These are phyloP conservation scores for Sphinx pinastri DNA, from an alignment of 2,888 invertebrate species.

Conservation along the genomic window DNA sequence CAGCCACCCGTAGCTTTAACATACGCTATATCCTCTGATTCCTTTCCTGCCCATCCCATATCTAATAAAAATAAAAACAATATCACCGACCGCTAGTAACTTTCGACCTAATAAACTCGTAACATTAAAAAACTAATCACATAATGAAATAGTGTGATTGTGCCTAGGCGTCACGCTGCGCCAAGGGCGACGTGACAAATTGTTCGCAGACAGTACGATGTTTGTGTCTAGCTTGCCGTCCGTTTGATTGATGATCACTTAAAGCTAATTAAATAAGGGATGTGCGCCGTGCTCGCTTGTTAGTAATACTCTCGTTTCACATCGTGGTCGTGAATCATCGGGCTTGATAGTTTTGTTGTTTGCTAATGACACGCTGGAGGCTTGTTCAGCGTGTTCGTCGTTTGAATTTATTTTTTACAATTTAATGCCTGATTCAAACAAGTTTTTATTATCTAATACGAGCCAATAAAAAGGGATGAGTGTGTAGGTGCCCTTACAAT, in stretches of 20 bases:
- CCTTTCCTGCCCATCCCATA: background rate
- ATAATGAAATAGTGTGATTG: constrained; percentile 21
- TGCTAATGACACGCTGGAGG: constrained; percentile 16
- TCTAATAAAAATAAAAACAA: background rate
- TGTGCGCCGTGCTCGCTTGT: constrained; percentile 26
- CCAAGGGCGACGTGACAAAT: constrained; percentile 20
- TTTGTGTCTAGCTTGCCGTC: constrained; percentile 34
- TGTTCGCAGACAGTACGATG: constrained; percentile 28
- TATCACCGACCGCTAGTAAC: background rate
- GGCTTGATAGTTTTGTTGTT: constrained; percentile 18
- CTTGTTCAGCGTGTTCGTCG: background rate
- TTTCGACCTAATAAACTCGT: background rate
- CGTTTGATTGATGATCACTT: constrained; percentile 49
- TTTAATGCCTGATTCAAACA: too few relatives aligned
- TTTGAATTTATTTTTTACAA: background rate
- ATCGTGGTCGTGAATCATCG: constrained; percentile 29
- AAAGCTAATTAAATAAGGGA: constrained; percentile 49
- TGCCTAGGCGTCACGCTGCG: constrained; percentile 16
- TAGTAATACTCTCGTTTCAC: constrained; percentile 15
- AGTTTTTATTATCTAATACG: too few relatives aligned
- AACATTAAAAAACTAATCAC: constrained; percentile 21
- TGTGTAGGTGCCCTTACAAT: too few relatives aligned
- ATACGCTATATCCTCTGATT: too few relatives aligned
- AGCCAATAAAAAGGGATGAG: too few relatives aligned
- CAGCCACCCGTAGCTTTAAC: too few relatives aligned